Conservation (phyloP, 2,888 invertebrate genomes). For the Brenthis ino region DNA sequence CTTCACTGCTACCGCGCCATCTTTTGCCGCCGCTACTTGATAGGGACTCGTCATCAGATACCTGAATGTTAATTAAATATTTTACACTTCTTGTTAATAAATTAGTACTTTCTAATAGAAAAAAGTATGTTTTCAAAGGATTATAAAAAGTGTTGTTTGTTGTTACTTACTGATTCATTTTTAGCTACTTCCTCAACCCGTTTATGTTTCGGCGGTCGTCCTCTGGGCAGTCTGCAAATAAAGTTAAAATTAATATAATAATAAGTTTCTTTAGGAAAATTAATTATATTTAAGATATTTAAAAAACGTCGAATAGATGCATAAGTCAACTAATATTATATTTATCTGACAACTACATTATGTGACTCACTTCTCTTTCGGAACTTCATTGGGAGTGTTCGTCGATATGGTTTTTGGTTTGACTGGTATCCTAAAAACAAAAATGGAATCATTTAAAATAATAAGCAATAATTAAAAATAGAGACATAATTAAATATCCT, state of each 20-base stretch:
- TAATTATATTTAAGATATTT: too few species aligned
- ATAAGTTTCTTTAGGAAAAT: neutral
- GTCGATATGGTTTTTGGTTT: conserved; percentile 59
- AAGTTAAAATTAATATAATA: neutral
- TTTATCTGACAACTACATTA: neutral
- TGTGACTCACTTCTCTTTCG: conserved; percentile 60
- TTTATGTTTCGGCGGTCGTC: conserved; percentile 74
- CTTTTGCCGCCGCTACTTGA: conserved; percentile 59
- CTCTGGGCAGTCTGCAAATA: conserved; percentile 48
- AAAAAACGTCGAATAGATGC: too few species aligned
- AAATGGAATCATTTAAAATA: neutral
- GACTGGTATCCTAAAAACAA: conserved; percentile 52
- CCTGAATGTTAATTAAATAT: conserved; percentile 45
- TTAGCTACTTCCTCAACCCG: conserved; percentile 67
- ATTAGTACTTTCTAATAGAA: neutral
- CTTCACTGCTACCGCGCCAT: conserved; percentile 51
- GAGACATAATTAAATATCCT: too few species aligned
- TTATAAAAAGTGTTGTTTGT: too few species aligned
- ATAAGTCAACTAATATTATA: neutral
- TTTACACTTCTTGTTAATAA: neutral
- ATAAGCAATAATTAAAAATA: too few species aligned
- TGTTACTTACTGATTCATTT: conserved; percentile 57
- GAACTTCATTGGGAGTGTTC: conserved; percentile 61
- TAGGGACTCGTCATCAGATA: conserved; percentile 72
- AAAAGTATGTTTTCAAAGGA: neutral